Conservation (phyloP, 2,113 vertebrate species). For the Brachirus orientalis region DNA sequence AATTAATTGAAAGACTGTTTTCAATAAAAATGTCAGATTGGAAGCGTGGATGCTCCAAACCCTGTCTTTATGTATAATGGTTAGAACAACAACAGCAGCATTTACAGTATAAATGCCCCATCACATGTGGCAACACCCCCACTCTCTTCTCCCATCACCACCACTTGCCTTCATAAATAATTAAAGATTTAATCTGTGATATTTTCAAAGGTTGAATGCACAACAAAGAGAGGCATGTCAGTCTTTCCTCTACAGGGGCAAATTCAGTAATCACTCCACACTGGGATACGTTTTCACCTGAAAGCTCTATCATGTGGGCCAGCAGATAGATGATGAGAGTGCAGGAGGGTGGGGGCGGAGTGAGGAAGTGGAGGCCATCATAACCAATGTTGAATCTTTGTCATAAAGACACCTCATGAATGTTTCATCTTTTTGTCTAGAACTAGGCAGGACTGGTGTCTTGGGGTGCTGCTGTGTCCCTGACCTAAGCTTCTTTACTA, state of each 20-base stretch:
- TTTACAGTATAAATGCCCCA: background rate
- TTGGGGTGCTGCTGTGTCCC: background rate
- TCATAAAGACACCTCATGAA: conserved; percentile 52
- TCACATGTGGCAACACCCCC: conserved; percentile 70
- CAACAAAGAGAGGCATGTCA: conserved; percentile 84
- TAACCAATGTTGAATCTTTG: conserved; percentile 44
- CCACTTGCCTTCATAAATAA: conserved; percentile 90
- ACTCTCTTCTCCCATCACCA: conserved; percentile 51
- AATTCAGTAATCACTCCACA: conserved; percentile 55
- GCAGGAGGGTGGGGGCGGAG: background rate
- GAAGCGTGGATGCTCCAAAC: too few species aligned
- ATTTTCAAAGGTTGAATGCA: conserved; percentile 93
- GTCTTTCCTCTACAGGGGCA: conserved; percentile 57
- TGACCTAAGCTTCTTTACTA: conserved; percentile 22
- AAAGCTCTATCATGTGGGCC: conserved; percentile 49
- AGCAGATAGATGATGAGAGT: conserved; percentile 35
- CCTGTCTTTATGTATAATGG: background rate
- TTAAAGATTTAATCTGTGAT: conserved; percentile 96
- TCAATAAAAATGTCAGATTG: background rate
- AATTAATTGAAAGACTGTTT: background rate
- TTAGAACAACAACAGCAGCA: background rate
- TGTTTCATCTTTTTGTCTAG: conserved; percentile 65
- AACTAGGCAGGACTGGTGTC: conserved; percentile 24
- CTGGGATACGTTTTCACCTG: conserved; percentile 56
- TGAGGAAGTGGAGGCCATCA: conserved; percentile 6